Base-by-base conservation (phyloP, 1,140 invertebrate genomes). In the Sinella curviseta region DNA sequence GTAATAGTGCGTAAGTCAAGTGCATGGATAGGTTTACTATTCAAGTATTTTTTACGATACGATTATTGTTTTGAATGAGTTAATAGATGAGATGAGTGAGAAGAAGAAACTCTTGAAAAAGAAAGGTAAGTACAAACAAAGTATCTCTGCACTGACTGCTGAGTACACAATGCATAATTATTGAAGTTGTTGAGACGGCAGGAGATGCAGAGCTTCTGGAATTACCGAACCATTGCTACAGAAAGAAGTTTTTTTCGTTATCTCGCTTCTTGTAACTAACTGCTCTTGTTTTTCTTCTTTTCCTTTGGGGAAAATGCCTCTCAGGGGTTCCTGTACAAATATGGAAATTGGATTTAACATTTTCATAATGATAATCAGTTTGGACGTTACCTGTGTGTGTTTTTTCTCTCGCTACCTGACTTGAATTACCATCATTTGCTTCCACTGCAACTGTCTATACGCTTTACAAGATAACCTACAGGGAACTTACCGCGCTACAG, bases 161-260 rank as follows among this genome's bases (percentile, higher is more conserved):
- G n/a, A n/a, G n/a, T n/a, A n/a, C n/a, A 60, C 65, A 70, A 70
- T 70, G 65, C n/a, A 70, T 70, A 70, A 70, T 70, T 70, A 70
- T 70, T 70, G 12, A 70, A 70, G 65, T 70, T 70, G 65, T 70
- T 70, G 65, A 70, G 65, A 31, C 65, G 26, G 65, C 65, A 70
- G 65, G 65, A 70, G 65, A 70, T 70, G 65, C 4, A 30, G 31
- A 70, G 65, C 65, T 70, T 70, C 65, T 70, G 65, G 65, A 70
- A 70, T 70, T 70, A 70, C 65, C 65, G 28, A 65, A 26, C 14
- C 57, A 65, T 12, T 8, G 39, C 8, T 48, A 12, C 20, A 20
- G 20, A 48, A 48, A 20, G 20, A 48, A 20, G 39, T 12, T 48
- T n/a, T n/a, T n/a, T n/a, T n/a, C n/a, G n/a, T n/a, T n/a, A n/a